phyloP scores from a whole-genome alignment of 2,888 invertebrate species.

The Perizoma affinitatum region DNA sequence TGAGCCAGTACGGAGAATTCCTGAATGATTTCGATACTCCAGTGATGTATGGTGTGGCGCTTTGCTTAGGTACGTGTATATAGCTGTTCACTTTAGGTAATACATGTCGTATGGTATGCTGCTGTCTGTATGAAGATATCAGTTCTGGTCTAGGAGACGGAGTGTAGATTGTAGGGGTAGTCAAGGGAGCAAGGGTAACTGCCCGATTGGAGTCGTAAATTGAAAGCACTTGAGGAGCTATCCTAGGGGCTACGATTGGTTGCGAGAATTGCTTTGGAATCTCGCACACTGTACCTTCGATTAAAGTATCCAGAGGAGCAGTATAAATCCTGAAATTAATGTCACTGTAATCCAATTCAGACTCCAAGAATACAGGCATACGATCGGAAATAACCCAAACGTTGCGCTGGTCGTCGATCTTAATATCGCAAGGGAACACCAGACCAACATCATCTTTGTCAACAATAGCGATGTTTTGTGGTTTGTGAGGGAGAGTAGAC shows the following conservation, averaged over 20 bases:
- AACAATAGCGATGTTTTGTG: conserved; percentile 87
- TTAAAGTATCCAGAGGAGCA: conserved; percentile 86
- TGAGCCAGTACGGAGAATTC: conserved; percentile 55
- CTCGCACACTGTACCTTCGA: conserved; percentile 90
- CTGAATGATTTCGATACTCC: conserved; percentile 30
- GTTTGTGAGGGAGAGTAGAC: conserved; percentile 85
- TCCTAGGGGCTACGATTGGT: conserved; percentile 28
- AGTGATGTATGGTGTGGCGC: conserved; percentile 40
- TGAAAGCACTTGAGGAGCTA: conserved; percentile 33
- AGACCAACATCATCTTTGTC: conserved; percentile 90
- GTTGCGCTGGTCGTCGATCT: conserved; percentile 88
- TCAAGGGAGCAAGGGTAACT: conserved; percentile 36
- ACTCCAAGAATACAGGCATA: conserved; percentile 90
- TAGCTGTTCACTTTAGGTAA: conserved; percentile 50
- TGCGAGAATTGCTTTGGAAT: conserved; percentile 40
- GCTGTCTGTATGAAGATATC: conserved; percentile 32
- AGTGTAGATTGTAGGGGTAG: conserved; percentile 34
- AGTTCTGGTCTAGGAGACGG: conserved; percentile 35
- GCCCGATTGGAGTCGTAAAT: conserved; percentile 39
- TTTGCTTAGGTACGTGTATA: conserved; percentile 48
- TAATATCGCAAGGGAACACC: conserved; percentile 91
- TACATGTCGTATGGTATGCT: conserved; percentile 37
- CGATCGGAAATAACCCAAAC: conserved; percentile 93
- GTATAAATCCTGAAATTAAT: conserved; percentile 91
- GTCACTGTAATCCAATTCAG: conserved; percentile 88